A percentile compares a stretch with the other conserved stretches of the same genome.
Evolutionary conservation across 2,113 vertebrate genomes (phyloP).

Genomic region (Macheiramphus alcinus): DNA sequence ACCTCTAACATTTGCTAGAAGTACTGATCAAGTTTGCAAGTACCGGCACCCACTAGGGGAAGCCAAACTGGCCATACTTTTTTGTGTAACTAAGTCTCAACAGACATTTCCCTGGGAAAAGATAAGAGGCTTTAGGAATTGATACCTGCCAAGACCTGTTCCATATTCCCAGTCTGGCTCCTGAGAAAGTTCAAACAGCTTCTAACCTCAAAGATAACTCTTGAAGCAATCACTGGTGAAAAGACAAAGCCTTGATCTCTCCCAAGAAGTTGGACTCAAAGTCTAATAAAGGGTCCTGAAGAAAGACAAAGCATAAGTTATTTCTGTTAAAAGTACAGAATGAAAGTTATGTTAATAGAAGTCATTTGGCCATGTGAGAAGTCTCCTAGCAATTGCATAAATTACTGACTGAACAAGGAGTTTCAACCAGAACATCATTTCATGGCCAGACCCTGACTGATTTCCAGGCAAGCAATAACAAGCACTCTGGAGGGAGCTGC

Average conservation of each 20-base stretch:
- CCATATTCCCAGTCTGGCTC: not conserved
- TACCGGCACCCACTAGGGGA: not conserved
- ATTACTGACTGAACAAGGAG: not conserved
- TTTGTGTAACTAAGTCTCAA: not conserved
- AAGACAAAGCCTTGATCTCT: not conserved
- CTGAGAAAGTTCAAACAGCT: not conserved
- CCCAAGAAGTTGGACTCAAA: not conserved
- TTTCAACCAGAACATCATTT: constrained; percentile 9
- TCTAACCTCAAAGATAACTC: not conserved
- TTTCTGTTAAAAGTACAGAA: constrained; percentile 11
- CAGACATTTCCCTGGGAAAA: not conserved
- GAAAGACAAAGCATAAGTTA: not conserved
- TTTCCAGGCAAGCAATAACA: not conserved
- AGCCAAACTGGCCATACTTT: not conserved
- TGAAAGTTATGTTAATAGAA: constrained; percentile 41
- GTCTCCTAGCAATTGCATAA: constrained; percentile 28
- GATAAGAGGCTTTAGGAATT: not conserved
- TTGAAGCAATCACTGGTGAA: not conserved
- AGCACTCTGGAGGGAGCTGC: not conserved
- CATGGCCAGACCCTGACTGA: not conserved
- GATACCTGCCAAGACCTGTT: not conserved
- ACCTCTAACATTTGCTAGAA: not conserved
- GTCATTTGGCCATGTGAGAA: not conserved
- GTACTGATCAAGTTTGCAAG: not conserved
- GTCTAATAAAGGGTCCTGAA: not conserved